Conservation (phyloP, 1,140 invertebrate genomes). For the Rhyacophila brunnea region DNA sequence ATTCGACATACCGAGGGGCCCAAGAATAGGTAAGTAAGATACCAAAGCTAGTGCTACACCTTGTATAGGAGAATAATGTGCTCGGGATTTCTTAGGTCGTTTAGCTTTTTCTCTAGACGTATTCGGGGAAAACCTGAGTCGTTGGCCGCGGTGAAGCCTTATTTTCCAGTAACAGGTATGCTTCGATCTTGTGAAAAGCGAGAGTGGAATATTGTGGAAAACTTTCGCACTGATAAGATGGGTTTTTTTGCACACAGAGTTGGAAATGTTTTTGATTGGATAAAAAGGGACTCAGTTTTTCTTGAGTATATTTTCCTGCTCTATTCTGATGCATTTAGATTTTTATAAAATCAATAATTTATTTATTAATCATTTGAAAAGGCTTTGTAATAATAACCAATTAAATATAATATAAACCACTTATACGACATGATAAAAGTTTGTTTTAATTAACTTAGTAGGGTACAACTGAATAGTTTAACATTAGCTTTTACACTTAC, state of each 20-base stretch:
- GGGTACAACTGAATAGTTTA: no score
- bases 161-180: slow-evolving; percentile 19
- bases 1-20: slow-evolving; percentile 16
- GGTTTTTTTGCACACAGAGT: not conserved
- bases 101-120: slow-evolving; percentile 32
- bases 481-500: no score
- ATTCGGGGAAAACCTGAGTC: slow-evolving; percentile 17
- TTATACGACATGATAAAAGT: no score
- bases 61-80: slow-evolving; percentile 36
- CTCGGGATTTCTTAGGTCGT: slow-evolving; percentile 36
- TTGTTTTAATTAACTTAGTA: no score
- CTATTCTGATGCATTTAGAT: not conserved
- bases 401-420: no score
- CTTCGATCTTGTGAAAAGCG: slow-evolving; percentile 15
- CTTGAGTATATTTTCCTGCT: not conserved
- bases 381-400: no score
- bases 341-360: no score
- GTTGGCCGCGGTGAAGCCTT: slow-evolving; percentile 20
- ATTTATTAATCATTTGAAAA: no score
- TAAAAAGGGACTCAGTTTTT: not conserved
- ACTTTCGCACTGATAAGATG: slow-evolving; percentile 6
- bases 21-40: slow-evolving; percentile 35
- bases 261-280: no score
- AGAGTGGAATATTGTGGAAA: slow-evolving; percentile 23
- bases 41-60: slow-evolving; percentile 33